These are phyloP conservation scores for Coleophora flavipennella DNA, from an alignment of 2,888 invertebrate genomes.

Conservation along the genomic window DNA sequence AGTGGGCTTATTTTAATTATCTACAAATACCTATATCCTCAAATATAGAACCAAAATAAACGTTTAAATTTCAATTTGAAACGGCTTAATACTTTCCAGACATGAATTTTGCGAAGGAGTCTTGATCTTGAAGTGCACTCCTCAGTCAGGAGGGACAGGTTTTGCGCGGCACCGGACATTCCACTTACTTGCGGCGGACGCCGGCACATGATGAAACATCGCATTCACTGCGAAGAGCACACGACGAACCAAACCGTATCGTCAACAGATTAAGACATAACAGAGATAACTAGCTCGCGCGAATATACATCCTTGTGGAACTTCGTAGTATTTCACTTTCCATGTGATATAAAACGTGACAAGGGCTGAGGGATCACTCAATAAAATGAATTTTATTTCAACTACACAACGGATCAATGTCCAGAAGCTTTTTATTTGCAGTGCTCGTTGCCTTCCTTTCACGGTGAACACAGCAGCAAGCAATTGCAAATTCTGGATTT, in stretches of 20 bases:
- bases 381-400: conserved; percentile 64
- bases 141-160: conserved; percentile 59
- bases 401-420: conserved; percentile 58
- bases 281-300: conserved; percentile 25
- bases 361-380: conserved; percentile 53
- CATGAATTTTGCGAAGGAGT: conserved; percentile 49
- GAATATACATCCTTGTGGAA: conserved; percentile 39
- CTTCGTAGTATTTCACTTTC: conserved; percentile 37
- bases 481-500: conserved; percentile 41
- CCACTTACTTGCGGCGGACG: conserved; percentile 19
- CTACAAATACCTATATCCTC: no score
- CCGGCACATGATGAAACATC: conserved; percentile 19
- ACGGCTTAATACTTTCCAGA: conserved; percentile 29
- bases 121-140: conserved; percentile 39
- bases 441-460: conserved; percentile 43
- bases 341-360: conserved; percentile 59
- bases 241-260: conserved; percentile 36
- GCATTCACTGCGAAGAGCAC: conserved; percentile 22
- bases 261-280: conserved; percentile 37
- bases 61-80: background rate
- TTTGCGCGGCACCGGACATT: conserved; percentile 54
- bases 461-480: conserved; percentile 36
- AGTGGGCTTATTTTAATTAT: no score
- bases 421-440: conserved; percentile 37
- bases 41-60: background rate